These are phyloP conservation scores for Brachyopa scutellaris DNA, from an alignment of 2,888 invertebrate species.

Conservation along the genomic window DNA sequence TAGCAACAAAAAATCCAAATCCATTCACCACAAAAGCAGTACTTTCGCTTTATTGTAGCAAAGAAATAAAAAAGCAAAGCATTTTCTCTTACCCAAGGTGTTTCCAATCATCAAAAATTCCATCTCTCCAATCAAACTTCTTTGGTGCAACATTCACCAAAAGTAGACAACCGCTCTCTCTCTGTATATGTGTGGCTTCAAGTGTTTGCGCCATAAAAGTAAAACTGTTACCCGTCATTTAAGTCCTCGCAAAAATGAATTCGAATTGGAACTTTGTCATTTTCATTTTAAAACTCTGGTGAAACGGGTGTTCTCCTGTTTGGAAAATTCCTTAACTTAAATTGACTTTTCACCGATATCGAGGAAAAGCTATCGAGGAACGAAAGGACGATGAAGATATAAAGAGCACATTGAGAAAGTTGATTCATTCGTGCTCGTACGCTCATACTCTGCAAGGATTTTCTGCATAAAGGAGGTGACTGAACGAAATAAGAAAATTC, in stretches of 20 bases:
- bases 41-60: no score
- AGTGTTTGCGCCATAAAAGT: conserved; percentile 48
- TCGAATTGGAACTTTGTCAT: conserved; percentile 58
- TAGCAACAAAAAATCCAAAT: no score
- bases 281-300: conserved; percentile 36
- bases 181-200: conserved; percentile 19
- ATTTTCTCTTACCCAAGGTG: conserved; percentile 54
- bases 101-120: conserved; percentile 49
- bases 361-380: conserved; percentile 26
- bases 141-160: conserved; percentile 29
- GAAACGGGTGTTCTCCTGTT: background rate
- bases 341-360: conserved; percentile 65
- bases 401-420: conserved; percentile 29
- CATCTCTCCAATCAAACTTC: background rate
- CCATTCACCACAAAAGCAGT: no score
- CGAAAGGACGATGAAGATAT: conserved; percentile 16
- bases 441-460: background rate
- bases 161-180: conserved; percentile 22
- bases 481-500: conserved; percentile 21
- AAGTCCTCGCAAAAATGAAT: conserved; percentile 51
- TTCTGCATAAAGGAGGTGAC: conserved; percentile 12
- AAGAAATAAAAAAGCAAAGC: conserved; percentile 3
- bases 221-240: conserved; percentile 35
- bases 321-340: conserved; percentile 57
- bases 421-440: conserved; percentile 26